Evolutionary conservation across 2,113 vertebrate genomes (phyloP).

Genomic region (Oplegnathus fasciatus): DNA sequence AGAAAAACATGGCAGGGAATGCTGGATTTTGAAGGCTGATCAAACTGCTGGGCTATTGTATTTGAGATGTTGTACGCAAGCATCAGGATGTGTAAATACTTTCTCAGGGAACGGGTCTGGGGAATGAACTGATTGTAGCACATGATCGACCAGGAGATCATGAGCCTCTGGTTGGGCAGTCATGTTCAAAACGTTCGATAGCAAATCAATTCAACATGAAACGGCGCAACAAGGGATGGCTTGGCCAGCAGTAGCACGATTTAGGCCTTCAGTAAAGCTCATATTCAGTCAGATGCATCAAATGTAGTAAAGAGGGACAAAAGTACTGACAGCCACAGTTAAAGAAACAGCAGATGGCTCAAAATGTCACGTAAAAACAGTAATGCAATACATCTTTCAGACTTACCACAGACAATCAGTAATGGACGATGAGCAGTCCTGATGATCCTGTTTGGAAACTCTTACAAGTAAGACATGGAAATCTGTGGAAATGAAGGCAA

Average conservation of each 20-base stretch:
- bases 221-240: slow-evolving; percentile 8
- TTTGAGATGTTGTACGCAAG: not conserved
- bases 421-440: slow-evolving; percentile 54
- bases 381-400: not conserved
- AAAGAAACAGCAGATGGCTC: not conserved
- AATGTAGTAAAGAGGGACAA: not conserved
- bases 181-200: slow-evolving; percentile 9
- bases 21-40: not conserved
- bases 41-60: not conserved
- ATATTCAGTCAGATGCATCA: not conserved
- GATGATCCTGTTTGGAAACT: slow-evolving; percentile 59
- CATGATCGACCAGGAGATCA: not conserved
- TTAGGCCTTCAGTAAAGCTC: not conserved
- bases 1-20: not conserved
- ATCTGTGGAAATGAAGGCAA: slow-evolving; percentile 73
- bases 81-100: slow-evolving; percentile 8
- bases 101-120: slow-evolving; percentile 2
- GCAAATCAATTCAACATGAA: slow-evolving; percentile 34
- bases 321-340: not conserved
- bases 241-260: not conserved
- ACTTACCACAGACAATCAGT: slow-evolving; percentile 72
- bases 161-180: not conserved
- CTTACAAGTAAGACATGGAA: slow-evolving; percentile 80
- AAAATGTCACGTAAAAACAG: slow-evolving; percentile 5
- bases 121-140: not conserved